Conservation (phyloP, 2,888 invertebrate genomes). For the Mantis religiosa region DNA sequence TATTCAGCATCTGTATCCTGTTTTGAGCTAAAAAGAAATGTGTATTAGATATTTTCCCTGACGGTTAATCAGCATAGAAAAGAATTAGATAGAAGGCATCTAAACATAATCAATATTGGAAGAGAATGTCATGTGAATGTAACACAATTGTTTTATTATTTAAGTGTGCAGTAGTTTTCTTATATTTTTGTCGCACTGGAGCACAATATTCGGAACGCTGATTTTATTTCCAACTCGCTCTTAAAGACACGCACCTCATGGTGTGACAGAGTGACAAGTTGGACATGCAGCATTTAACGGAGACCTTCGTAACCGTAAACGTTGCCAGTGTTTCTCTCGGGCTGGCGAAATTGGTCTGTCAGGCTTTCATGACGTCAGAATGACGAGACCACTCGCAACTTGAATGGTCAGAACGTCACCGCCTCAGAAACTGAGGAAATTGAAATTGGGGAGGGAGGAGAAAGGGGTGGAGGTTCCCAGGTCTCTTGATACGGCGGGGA, state of each 20-base stretch:
- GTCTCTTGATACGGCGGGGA: neutral
- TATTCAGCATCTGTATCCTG: no score
- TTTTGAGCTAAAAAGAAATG: no score
- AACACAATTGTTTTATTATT: no score
- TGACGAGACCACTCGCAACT: slow-evolving; percentile 13
- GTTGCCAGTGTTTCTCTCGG: neutral
- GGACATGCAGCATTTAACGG: neutral
- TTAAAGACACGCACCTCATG: neutral
- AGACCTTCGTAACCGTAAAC: neutral
- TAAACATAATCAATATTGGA: no score
- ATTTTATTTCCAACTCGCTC: neutral
- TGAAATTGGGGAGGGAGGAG: neutral
- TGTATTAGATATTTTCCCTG: no score
- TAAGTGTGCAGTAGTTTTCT: neutral
- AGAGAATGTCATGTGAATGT: no score
- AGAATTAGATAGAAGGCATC: no score
- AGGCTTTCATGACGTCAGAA: slow-evolving; percentile 23
- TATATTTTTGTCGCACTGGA: neutral
- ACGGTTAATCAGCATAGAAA: no score
- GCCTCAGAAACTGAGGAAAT: neutral
- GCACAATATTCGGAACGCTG: neutral
- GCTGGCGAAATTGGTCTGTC: slow-evolving; percentile 29
- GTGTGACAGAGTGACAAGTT: neutral
- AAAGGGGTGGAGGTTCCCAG: neutral
- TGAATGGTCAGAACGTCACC: slow-evolving; percentile 25